Conservation (phyloP, 1,140 invertebrate species). For the Amyelois transitella region DNA sequence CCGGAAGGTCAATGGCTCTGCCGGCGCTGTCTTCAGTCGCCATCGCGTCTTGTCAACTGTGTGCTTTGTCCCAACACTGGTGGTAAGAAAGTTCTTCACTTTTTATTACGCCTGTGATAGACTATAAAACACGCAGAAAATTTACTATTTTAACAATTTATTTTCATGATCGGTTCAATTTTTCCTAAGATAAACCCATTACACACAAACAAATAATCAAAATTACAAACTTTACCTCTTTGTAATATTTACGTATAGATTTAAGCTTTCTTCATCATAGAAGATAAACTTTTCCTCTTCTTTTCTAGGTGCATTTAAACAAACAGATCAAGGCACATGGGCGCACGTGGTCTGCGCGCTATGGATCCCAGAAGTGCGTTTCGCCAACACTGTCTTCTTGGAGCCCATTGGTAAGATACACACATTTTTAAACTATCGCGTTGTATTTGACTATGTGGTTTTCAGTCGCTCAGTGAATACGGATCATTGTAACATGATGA, state of each 20-base stretch:
- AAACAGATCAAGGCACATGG: constrained; percentile 97
- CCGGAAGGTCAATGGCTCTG: constrained; percentile 99
- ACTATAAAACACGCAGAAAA: too few species aligned
- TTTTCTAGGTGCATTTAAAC: constrained; percentile 92
- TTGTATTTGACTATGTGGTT: too few species aligned
- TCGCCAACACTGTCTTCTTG: constrained; percentile 97
- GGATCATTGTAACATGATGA: too few species aligned
- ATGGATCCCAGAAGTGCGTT: constrained; percentile 99
- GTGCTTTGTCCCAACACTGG: constrained; percentile 98
- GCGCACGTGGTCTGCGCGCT: constrained; percentile 98
- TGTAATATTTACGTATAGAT: too few species aligned
- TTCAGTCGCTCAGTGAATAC: too few species aligned
- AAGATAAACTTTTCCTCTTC: neutral
- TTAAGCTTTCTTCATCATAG: neutral
- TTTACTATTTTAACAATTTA: too few species aligned
- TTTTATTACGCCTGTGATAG: too few species aligned
- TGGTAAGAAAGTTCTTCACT: constrained; percentile 57
- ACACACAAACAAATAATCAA: too few species aligned
- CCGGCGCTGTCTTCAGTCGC: constrained; percentile 94
- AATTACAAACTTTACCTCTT: too few species aligned
- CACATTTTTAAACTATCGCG: too few species aligned
- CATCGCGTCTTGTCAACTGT: constrained; percentile 96
- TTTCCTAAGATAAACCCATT: too few species aligned
- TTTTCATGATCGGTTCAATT: too few species aligned
- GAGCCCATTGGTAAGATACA: constrained; percentile 86